Base-by-base conservation (phyloP, 2,113 vertebrate genomes). In the Burhinus oedicnemus region DNA sequence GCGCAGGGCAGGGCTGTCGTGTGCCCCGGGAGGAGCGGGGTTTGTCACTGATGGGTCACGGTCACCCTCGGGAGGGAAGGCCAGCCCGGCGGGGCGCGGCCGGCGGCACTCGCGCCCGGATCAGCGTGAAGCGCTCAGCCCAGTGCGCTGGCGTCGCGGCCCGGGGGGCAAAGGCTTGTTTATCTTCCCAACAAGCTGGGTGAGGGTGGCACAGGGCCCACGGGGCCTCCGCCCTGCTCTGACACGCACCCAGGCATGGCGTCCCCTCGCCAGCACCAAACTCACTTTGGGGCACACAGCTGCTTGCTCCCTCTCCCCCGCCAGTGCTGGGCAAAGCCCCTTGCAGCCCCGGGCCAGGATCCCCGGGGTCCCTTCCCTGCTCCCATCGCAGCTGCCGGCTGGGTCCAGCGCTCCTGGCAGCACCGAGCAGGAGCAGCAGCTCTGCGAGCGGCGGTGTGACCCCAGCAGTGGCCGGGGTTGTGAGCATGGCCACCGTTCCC, bases 61-160 rank as follows among this genome's bases (percentile, higher is more conserved):
- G 91, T 40, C 82, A 30, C 47, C 68, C 8, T 14, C 0, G 61
- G 57, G 34, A 57, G 49, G 22, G 49, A 20, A 49, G 47, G 47
- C 21, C 47, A 22, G 55, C 65, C 54, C 3, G 3, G 3, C 0
- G 25, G 89, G 94, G 92, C n/a, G 96, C 5, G 84, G 83, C 71
- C 3, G 7, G 78, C 0, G 6, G 42, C 69, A 6, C 44, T 36
- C 0, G 3, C 1, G 0, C 30, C 52, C 0, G 9, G 52, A 52
- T 49, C 66, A 54, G 60, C 2, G 15, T 25, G 66, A 58, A 45
- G 45, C 9, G 0, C 40, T 38, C 14, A 30, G 69, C 79, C 52
- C 83, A 34, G 38, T 7, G 2, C 4, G 14, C 93, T 74, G 89
- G 72, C 57, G 12, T 34, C 3, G 5, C 1, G 0, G 44, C 70